Base-by-base conservation (phyloP, 1,140 invertebrate genomes). In the Drosophila tropicalis region DNA sequence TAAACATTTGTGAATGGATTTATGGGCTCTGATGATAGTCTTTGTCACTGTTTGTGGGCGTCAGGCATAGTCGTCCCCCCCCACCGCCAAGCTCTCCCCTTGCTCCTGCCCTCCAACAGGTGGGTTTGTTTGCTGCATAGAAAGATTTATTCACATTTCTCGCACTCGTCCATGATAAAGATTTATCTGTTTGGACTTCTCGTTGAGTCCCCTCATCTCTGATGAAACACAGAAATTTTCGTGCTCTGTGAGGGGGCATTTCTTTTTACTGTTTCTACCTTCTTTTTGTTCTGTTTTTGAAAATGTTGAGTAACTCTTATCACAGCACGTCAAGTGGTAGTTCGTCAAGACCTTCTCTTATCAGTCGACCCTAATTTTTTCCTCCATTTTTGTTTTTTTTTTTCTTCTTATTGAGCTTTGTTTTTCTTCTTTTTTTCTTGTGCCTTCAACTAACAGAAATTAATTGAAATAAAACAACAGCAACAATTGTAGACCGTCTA, bases 1-100 rank as follows among this genome's bases (percentile, higher is more conserved):
- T 90, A 90, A 90, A 90, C 87, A 90, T 90, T 90, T 90, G 83
- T 90, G 83, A 90, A 90, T 90, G 80, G 87, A 90, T 90, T 90
- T 90, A 90, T 90, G 87, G 75, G 77, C 79, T 75, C 62, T 39
- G 66, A 17, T 74, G 73, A 89, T 84, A 66, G 72, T 70, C 66
- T 66, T 62, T 87, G 84, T 89, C 84, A 87, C 84, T 80, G 68
- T 78, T 72, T 84, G 80, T 89, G 84, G 84, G 84, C 84, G 84
- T 89, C 34, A 29, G 29, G 29, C 29, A 29, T 1, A 29, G 29
- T 29, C 29, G 6, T 6, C 29, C 29, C 29, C 29, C 5, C 29
- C 29, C 29, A n/a, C n/a, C n/a, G n/a, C 29, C 29, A 0, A 29
- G 29, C 5, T n/a, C n/a, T 47, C 61, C n/a, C 6, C 13, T 55